phyloP scores from a whole-genome alignment of 1,140 invertebrate genomes.

The Solen grandis region DNA sequence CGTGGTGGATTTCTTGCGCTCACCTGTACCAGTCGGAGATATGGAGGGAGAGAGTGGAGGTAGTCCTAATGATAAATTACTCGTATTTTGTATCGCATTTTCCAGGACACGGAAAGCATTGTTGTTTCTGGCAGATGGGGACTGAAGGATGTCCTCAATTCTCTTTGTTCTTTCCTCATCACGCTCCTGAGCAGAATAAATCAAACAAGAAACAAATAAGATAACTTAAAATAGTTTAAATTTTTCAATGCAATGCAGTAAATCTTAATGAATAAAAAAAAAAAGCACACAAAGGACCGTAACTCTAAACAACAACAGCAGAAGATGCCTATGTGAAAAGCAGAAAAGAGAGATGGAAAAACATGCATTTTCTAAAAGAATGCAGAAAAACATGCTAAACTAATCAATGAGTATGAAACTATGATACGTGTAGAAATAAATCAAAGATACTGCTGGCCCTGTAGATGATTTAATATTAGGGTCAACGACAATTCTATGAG shows the following conservation, averaged over 20 bases:
- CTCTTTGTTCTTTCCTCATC: slow-evolving; percentile 36
- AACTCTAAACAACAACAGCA: neutral
- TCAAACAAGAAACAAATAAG: no score
- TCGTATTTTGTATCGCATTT: slow-evolving; percentile 43
- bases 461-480: no score
- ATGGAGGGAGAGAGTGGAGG: slow-evolving; percentile 33
- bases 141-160: slow-evolving; percentile 45
- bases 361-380: no score
- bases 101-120: slow-evolving; percentile 46
- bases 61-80: slow-evolving; percentile 40
- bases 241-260: no score
- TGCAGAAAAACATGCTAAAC: no score
- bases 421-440: no score
- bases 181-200: neutral
- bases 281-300: neutral
- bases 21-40: slow-evolving; percentile 82
- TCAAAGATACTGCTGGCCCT: no score
- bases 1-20: slow-evolving; percentile 92
- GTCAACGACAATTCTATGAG: no score
- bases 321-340: neutral
- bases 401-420: no score
- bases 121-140: slow-evolving; percentile 31
- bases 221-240: no score
- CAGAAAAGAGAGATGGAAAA: no score
- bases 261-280: slow-evolving; percentile 1